These are phyloP conservation scores for Setipinna tenuifilis DNA, from an alignment of 2,797 vertebrate genomes.

Conservation along the genomic window DNA sequence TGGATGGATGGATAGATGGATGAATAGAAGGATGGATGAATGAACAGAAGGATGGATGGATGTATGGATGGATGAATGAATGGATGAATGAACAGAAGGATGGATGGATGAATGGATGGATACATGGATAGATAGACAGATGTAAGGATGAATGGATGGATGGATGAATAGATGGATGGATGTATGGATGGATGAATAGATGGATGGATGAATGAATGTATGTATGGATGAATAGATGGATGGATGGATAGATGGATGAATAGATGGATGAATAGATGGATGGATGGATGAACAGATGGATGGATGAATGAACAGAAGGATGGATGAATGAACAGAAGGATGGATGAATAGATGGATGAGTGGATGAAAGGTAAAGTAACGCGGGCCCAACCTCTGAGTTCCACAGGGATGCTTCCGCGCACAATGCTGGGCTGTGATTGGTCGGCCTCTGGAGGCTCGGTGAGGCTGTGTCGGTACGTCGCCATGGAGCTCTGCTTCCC, in stretches of 20 bases:
- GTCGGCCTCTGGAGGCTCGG: slow-evolving; percentile 44
- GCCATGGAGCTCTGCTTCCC: slow-evolving; percentile 65
- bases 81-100: background rate
- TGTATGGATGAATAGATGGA: background rate
- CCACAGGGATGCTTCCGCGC: slow-evolving; percentile 58
- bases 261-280: background rate
- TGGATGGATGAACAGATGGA: background rate
- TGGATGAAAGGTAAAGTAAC: background rate
- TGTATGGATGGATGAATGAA: background rate
- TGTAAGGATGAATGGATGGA: background rate
- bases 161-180: no score
- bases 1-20: background rate
- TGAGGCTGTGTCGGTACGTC: slow-evolving; percentile 49
- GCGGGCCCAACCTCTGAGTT: slow-evolving; percentile 67
- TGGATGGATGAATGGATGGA: background rate
- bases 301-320: background rate
- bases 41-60: background rate
- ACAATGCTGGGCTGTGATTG: slow-evolving; percentile 42
- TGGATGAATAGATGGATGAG: background rate
- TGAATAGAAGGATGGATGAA: background rate
- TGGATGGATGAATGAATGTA: background rate
- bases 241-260: no score
- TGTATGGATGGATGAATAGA: background rate
- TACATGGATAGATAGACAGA: background rate
- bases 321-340: background rate